Base-by-base conservation (phyloP, 2,113 vertebrate genomes). In the Osmerus eperlanus region DNA sequence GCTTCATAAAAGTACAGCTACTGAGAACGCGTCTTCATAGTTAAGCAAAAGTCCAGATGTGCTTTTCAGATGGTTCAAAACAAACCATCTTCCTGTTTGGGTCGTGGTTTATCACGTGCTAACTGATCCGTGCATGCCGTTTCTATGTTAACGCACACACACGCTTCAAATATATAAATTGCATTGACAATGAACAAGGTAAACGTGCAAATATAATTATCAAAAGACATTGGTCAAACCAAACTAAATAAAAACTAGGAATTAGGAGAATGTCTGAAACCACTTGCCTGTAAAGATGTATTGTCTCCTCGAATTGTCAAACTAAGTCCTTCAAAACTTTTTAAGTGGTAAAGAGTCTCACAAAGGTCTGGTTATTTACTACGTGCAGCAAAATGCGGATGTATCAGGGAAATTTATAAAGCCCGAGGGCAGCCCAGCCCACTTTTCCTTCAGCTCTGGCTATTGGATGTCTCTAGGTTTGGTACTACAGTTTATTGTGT, bases 341-440 rank as follows among this genome's bases (percentile, higher is more conserved):
- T 36, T 15, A 32, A 64, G 18, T 64, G 0, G 62, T 55, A 65
- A 47, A 65, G 28, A 8, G 52, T 25, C 51, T 68, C 51, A 66
- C 52, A 68, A 36, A 7, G 19, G 18, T 52, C 63, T 25, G 71
- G 74, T 87, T 90, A 84, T 88, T 92, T 87, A 87, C 77, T 84
- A 83, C 79, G 81, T 87, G 87, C 70, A 25, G 72, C 68, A 23
- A 67, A 74, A 83, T 68, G 79, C 84, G 87, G 85, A 87, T 81
- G 85, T 86, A 28, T 76, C 86, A 77, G 82, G 77, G 83, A 86
- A 79, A 82, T 79, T 91, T 92, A 91, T 92, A 91, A 90, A 91
- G 89, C 51, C 72, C 69, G 58, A 62, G 61, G 75, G 47, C 70
- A 25, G 88, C 52, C 85, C 87, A 18, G 78, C 91, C 92, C 90